These are phyloP conservation scores for Drosophila maculinotata DNA, from an alignment of 2,888 invertebrate genomes.

Conservation along the genomic window DNA sequence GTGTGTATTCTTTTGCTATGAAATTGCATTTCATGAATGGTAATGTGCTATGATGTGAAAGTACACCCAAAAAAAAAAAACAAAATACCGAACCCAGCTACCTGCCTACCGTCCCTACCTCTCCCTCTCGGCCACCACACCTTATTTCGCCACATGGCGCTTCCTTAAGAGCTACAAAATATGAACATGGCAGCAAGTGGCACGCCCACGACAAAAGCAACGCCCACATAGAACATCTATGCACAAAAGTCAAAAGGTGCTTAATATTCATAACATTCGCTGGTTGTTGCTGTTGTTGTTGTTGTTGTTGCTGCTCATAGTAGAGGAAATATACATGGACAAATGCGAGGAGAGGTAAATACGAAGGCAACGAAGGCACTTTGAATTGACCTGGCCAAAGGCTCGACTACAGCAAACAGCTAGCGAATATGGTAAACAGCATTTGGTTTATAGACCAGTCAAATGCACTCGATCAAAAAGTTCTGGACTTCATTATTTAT, in stretches of 20 bases:
- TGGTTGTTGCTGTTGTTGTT: conserved; percentile 12
- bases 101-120: background rate
- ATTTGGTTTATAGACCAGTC: conserved; percentile 30
- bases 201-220: conserved; percentile 20
- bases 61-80: conserved; percentile 19
- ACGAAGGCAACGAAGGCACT: conserved; percentile 8
- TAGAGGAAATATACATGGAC: conserved; percentile 12
- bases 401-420: conserved; percentile 10
- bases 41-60: conserved; percentile 72
- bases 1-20: conserved; percentile 62
- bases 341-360: conserved; percentile 8
- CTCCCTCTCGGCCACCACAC: background rate
- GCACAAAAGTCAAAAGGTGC: conserved; percentile 61
- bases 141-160: conserved; percentile 13
- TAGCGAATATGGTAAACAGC: conserved; percentile 15
- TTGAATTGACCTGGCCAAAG: conserved; percentile 34
- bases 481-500: conserved; percentile 12
- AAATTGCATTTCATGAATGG: conserved; percentile 78
- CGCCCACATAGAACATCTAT: conserved; percentile 31
- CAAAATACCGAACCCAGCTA: background rate
- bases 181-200: conserved; percentile 31
- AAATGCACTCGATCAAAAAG: conserved; percentile 8
- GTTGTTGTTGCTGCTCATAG: conserved; percentile 2
- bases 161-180: conserved; percentile 41
- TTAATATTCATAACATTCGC: conserved; percentile 62